Conservation (phyloP, 2,797 vertebrate species). For the Parambassis ranga region DNA sequence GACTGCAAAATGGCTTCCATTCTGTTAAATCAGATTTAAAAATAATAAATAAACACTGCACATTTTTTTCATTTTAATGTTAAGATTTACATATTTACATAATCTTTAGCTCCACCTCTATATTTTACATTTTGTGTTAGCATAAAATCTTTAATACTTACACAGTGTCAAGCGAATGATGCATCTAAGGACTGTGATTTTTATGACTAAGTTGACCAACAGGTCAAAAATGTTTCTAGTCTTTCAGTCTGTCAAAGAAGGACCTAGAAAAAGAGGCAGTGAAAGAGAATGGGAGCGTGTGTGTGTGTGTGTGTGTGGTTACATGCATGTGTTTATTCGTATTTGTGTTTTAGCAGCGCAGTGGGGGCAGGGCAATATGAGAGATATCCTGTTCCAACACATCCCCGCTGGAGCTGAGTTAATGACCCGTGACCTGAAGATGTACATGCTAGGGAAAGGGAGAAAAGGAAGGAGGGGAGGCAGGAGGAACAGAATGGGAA, state of each 20-base stretch:
- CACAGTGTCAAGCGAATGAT: background rate
- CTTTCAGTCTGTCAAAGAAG: background rate
- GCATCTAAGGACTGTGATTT: background rate
- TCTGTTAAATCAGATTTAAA: too few relatives aligned
- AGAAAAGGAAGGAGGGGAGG: constrained; percentile 15
- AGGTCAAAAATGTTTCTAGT: background rate
- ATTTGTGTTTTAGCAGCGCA: constrained; percentile 51
- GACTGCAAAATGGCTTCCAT: too few relatives aligned
- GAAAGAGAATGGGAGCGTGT: background rate
- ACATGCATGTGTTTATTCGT: constrained; percentile 34
- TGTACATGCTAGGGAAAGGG: constrained; percentile 59
- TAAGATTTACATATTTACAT: background rate
- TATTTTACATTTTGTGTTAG: background rate
- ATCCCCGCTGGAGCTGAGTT: constrained; percentile 73
- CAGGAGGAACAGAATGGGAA: constrained; percentile 23
- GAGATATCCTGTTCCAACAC: constrained; percentile 74
- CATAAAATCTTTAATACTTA: background rate
- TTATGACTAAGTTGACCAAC: background rate
- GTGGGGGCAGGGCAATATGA: constrained; percentile 69
- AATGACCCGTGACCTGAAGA: constrained; percentile 79
- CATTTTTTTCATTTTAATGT: too few relatives aligned
- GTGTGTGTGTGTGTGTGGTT: constrained; percentile 2
- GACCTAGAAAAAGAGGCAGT: background rate
- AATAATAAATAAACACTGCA: too few relatives aligned
- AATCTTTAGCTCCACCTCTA: background rate